Evolutionary conservation across 2,888 invertebrate species (phyloP).

Genomic region (Campaea margaritaria): DNA sequence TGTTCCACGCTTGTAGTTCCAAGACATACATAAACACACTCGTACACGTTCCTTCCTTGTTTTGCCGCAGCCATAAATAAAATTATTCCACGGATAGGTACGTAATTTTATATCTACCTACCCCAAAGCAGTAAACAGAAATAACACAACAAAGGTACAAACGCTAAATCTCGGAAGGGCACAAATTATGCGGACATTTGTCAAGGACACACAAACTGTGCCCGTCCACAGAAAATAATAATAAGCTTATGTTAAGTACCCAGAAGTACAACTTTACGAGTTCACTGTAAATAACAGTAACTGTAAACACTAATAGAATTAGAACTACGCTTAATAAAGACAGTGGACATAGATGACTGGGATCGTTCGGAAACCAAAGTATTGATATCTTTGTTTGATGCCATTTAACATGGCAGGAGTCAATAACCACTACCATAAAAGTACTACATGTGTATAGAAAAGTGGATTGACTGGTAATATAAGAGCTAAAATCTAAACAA

Average conservation of each 20-base stretch:
- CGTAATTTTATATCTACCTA: slow-evolving; percentile 25
- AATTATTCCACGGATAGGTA: slow-evolving; percentile 20
- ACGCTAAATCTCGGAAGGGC: slow-evolving; percentile 40
- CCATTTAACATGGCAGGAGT: too few relatives aligned
- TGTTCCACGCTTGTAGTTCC: background rate
- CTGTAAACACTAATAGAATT: too few relatives aligned
- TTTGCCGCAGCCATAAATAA: slow-evolving; percentile 18
- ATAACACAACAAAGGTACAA: slow-evolving; percentile 34
- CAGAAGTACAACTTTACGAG: slow-evolving; percentile 15
- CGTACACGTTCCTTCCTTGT: slow-evolving; percentile 1
- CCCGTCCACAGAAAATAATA: slow-evolving; percentile 18
- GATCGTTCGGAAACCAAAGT: too few relatives aligned
- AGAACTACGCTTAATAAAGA: too few relatives aligned
- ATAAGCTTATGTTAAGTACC: background rate
- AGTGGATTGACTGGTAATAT: background rate
- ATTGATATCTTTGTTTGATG: too few relatives aligned
- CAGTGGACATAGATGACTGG: too few relatives aligned
- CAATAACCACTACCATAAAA: too few relatives aligned
- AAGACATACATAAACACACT: background rate
- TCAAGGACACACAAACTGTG: slow-evolving; percentile 37
- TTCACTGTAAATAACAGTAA: background rate
- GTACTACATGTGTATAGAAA: too few relatives aligned
- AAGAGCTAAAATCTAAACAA: too few relatives aligned
- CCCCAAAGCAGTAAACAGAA: slow-evolving; percentile 32
- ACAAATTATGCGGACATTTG: slow-evolving; percentile 43